Evolutionary conservation across 2,797 vertebrate genomes (phyloP).

Genomic region (Anomalospiza imberbis): DNA sequence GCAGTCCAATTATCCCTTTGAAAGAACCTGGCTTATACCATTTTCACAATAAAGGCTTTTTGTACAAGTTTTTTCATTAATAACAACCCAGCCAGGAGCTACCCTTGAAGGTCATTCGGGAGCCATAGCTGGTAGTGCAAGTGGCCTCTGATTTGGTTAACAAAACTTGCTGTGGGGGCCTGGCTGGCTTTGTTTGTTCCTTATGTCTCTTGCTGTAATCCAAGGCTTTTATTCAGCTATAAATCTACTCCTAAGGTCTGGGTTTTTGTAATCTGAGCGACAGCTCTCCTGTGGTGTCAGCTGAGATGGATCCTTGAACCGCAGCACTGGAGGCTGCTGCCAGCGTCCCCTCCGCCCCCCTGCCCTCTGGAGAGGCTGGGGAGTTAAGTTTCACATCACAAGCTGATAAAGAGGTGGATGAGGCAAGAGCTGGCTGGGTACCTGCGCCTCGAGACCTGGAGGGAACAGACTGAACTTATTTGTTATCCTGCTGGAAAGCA

Average conservation of each 20-base stretch:
- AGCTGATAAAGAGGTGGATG: not conserved
- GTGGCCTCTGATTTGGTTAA: not conserved
- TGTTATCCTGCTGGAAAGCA: not conserved
- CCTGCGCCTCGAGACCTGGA: not conserved
- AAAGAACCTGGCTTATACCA: not conserved
- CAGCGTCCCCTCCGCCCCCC: not conserved
- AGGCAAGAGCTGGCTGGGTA: not conserved
- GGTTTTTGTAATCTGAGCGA: not conserved
- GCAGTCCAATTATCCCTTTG: not conserved
- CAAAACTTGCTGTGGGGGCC: not conserved
- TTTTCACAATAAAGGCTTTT: not conserved
- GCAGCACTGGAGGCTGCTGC: not conserved
- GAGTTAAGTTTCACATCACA: not conserved
- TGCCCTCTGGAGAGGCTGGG: accelerated
- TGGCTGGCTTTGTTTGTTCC: not conserved
- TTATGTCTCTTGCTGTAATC: not conserved
- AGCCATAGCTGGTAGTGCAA: not conserved
- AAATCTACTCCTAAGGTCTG: not conserved
- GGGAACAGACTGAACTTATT: not conserved
- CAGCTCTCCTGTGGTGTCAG: not conserved
- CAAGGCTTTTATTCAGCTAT: not conserved
- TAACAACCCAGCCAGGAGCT: not conserved
- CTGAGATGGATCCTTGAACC: not conserved
- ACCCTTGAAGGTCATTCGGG: not conserved
- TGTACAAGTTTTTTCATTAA: not conserved